Evolutionary conservation across 2,113 vertebrate genomes (phyloP).

Genomic region (Bombycilla garrulus): DNA sequence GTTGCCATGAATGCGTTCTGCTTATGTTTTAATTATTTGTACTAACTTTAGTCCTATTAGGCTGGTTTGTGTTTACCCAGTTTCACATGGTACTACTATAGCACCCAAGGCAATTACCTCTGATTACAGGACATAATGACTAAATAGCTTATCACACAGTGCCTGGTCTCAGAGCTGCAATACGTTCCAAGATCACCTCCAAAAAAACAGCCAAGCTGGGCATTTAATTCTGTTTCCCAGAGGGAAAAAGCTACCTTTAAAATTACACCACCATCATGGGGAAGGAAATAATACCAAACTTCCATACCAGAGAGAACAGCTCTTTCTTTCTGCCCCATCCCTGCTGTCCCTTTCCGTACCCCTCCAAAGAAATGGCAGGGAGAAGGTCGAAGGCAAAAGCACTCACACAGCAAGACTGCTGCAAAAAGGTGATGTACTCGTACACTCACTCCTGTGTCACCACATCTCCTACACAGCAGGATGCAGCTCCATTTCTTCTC

Average conservation of each 20-base stretch:
- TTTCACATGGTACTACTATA: background rate
- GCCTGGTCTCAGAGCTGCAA: background rate
- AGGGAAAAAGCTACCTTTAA: background rate
- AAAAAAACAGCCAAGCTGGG: background rate
- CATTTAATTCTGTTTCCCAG: background rate
- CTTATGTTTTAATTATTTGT: background rate
- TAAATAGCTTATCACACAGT: background rate
- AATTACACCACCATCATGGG: background rate
- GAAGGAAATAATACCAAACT: background rate
- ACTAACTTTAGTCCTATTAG: background rate
- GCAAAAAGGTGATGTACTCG: background rate
- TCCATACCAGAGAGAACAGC: background rate
- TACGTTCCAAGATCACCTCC: background rate
- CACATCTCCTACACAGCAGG: background rate
- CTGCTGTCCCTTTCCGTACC: background rate
- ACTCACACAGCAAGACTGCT: rapidly evolving
- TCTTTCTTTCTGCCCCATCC: background rate
- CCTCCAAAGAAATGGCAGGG: background rate
- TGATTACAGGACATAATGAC: background rate
- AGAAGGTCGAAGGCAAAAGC: background rate
- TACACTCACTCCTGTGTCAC: rapidly evolving
- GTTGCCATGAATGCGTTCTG: background rate
- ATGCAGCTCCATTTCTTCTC: background rate
- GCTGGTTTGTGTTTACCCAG: background rate
- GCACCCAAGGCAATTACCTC: background rate